Percentiles rank a stretch among this genome's conserved stretches.
Evolutionary conservation across 2,797 vertebrate species (phyloP).

Genomic region (Smutsia gigantea): DNA sequence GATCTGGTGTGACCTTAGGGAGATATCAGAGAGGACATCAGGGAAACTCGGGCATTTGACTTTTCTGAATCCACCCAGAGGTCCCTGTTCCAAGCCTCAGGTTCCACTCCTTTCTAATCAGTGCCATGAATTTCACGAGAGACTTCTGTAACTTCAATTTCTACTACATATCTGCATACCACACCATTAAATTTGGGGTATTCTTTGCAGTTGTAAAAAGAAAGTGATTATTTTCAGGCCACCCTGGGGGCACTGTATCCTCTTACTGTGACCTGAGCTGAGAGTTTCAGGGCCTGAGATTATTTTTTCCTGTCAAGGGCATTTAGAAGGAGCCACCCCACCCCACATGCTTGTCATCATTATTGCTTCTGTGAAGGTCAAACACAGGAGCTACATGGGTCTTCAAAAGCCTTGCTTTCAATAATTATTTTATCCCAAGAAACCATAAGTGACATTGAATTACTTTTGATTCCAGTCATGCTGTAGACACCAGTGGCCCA

Average conservation of each 20-base stretch:
- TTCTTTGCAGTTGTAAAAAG: background rate
- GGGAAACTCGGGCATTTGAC: background rate
- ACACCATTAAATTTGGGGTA: background rate
- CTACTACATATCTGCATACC: background rate
- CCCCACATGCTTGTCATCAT: background rate
- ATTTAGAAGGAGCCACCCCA: background rate
- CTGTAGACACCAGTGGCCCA: background rate
- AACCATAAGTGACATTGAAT: background rate
- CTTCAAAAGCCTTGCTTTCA: background rate
- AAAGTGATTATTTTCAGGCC: background rate
- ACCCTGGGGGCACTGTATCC: background rate
- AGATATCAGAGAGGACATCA: background rate
- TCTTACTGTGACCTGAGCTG: background rate
- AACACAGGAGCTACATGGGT: background rate
- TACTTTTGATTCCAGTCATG: background rate
- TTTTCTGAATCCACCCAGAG: background rate
- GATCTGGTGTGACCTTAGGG: background rate
- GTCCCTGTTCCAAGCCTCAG: background rate
- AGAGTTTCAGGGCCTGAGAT: background rate
- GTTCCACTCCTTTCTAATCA: background rate
- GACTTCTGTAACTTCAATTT: background rate
- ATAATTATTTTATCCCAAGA: background rate
- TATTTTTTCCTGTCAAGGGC: background rate
- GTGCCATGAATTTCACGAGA: background rate
- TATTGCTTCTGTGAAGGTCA: background rate